Evolutionary conservation across 2,888 invertebrate species (phyloP).

Genomic region (Trichogramma dendrolimi): DNA sequence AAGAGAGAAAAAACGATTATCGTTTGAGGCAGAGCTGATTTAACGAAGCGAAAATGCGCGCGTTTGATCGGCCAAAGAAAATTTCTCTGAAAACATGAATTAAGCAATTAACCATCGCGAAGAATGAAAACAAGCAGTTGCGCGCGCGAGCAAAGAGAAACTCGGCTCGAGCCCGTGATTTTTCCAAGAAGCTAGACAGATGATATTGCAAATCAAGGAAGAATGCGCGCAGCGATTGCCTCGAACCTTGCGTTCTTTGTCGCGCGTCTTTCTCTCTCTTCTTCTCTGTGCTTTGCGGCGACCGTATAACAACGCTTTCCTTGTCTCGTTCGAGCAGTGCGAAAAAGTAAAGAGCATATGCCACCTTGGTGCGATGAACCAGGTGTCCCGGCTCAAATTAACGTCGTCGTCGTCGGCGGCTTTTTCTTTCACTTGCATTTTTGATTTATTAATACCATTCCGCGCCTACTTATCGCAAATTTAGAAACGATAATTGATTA

Average conservation of each 20-base stretch:
- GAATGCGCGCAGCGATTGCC: too few species aligned
- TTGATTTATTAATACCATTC: background rate
- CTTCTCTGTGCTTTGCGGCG: too few species aligned
- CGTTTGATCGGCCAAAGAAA: too few species aligned
- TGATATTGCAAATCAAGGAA: background rate
- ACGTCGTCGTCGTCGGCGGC: constrained; percentile 40
- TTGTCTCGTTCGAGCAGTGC: too few species aligned
- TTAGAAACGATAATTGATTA: too few species aligned
- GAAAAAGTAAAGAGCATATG: constrained; percentile 20
- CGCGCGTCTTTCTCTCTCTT: too few species aligned
- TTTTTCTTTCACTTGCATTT: constrained; percentile 41
- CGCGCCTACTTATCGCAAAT: background rate
- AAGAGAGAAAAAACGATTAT: background rate
- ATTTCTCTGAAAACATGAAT: background rate
- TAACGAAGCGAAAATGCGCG: background rate
- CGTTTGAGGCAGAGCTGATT: background rate
- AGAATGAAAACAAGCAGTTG: constrained; percentile 3
- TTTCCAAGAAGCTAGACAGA: background rate
- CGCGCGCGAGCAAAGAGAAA: constrained; percentile 13
- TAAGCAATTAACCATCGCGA: constrained; percentile 14
- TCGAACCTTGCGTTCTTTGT: too few species aligned
- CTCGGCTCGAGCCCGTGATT: constrained; percentile 28
- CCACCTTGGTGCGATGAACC: constrained; percentile 31
- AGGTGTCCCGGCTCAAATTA: constrained; percentile 51
- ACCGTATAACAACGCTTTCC: too few species aligned